Evolutionary conservation across 2,888 invertebrate genomes (phyloP).

Genomic region (Dromius quadrimaculatus): DNA sequence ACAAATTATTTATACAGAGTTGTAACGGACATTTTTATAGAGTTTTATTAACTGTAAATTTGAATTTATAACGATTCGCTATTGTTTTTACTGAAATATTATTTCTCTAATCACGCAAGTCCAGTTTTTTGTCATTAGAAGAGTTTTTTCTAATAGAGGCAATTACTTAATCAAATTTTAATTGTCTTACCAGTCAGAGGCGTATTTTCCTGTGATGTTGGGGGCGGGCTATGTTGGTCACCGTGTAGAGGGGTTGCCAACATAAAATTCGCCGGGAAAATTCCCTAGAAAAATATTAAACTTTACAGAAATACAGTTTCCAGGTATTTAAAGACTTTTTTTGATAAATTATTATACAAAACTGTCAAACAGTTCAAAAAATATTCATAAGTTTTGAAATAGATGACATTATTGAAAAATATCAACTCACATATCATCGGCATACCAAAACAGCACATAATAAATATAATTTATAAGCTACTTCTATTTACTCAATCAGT

Average conservation of each 20-base stretch:
- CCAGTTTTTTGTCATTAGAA: neutral
- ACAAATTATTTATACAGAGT: neutral
- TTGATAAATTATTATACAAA: neutral
- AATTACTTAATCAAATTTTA: conserved; percentile 43
- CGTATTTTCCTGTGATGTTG: conserved; percentile 61
- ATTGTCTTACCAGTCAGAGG: conserved; percentile 65
- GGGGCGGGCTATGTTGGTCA: conserved; percentile 64
- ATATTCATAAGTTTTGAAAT: neutral
- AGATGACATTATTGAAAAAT: neutral
- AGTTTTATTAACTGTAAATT: too few relatives aligned
- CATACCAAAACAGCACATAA: too few relatives aligned
- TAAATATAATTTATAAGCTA: too few relatives aligned
- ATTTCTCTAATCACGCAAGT: neutral
- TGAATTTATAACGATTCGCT: too few relatives aligned
- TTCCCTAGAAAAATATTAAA: conserved; percentile 64
- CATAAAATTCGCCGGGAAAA: conserved; percentile 67
- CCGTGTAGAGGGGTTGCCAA: conserved; percentile 64
- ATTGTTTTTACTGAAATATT: neutral
- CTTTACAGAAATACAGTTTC: neutral
- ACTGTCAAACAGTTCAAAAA: neutral
- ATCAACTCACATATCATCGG: too few relatives aligned
- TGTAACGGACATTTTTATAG: too few relatives aligned
- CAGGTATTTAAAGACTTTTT: neutral
- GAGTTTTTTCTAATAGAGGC: conserved; percentile 30
- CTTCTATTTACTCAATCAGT: too few relatives aligned